Conservation (phyloP, 2,113 vertebrate genomes). For the Epinephelus moara region DNA sequence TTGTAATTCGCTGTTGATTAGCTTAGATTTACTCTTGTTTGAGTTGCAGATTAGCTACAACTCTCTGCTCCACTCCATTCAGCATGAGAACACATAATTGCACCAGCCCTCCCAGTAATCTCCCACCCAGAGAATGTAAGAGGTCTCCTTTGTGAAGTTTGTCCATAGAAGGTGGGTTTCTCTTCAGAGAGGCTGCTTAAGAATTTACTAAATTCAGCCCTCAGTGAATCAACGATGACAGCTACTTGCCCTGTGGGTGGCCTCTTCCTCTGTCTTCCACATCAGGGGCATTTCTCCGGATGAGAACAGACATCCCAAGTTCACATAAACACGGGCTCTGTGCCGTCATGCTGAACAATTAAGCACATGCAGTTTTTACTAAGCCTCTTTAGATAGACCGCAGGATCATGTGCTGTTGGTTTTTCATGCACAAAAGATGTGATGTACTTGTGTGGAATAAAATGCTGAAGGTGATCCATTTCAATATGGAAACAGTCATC, state of each 20-base stretch:
- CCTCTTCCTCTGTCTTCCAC: constrained; percentile 62
- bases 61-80: constrained; percentile 69
- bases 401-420: constrained; percentile 73
- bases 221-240: constrained; percentile 75
- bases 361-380: constrained; percentile 64
- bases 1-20: constrained; percentile 79
- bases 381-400: constrained; percentile 66
- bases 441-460: constrained; percentile 64
- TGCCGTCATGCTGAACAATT: constrained; percentile 62
- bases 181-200: constrained; percentile 65
- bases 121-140: constrained; percentile 70
- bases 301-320: constrained; percentile 68
- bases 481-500: constrained; percentile 43
- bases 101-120: constrained; percentile 72
- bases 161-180: constrained; percentile 65
- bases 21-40: constrained; percentile 78
- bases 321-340: constrained; percentile 72
- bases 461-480: constrained; percentile 49
- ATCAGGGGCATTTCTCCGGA: constrained; percentile 69
- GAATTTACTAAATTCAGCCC: constrained; percentile 68
- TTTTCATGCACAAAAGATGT: constrained; percentile 70
- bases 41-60: constrained; percentile 80
- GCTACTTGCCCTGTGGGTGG: constrained; percentile 80
- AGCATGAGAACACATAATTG: constrained; percentile 77
- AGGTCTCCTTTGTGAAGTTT: constrained; percentile 74